Evolutionary conservation across 35 echinoderm and acorn worm genomes (phyloP).

Genomic region (Eucidaris tribuloides): DNA sequence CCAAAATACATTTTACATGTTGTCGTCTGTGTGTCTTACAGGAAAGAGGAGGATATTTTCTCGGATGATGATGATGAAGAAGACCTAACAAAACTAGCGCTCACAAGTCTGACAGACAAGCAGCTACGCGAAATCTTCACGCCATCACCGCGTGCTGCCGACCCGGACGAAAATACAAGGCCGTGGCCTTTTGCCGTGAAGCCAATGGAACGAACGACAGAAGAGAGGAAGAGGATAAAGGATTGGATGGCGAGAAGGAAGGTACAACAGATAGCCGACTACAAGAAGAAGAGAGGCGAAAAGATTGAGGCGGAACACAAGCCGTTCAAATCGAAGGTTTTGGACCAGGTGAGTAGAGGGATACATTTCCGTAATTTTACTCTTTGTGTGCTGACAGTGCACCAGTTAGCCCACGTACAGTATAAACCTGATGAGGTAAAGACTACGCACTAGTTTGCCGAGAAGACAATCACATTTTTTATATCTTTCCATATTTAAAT

Average conservation of each 20-base stretch:
- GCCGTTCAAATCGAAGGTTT: constrained; percentile 47
- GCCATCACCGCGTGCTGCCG: constrained; percentile 16
- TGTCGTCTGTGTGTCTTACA: no score
- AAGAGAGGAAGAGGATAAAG: constrained; percentile 50
- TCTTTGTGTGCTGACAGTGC: no score
- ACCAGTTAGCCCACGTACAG: no score
- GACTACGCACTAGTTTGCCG: no score
- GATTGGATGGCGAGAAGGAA: constrained; percentile 59
- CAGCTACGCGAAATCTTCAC: constrained; percentile 65
- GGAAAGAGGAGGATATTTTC: not conserved
- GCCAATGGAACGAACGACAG: constrained; percentile 27
- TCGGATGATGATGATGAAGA: no score
- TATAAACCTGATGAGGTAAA: no score
- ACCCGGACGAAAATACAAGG: constrained; percentile 35
- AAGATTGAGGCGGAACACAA: constrained; percentile 44
- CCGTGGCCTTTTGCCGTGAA: constrained; percentile 26
- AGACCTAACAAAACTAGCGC: not conserved
- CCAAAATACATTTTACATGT: not conserved
- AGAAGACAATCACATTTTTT: no score
- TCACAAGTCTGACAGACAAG: constrained; percentile 38
- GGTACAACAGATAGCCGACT: constrained; percentile 47
- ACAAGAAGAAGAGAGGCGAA: constrained; percentile 55
- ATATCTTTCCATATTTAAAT: no score
- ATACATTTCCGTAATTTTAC: no score
- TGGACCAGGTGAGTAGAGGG: no score